Base-by-base conservation (phyloP, 2,113 vertebrate genomes). In the Trematomus loennbergii region DNA sequence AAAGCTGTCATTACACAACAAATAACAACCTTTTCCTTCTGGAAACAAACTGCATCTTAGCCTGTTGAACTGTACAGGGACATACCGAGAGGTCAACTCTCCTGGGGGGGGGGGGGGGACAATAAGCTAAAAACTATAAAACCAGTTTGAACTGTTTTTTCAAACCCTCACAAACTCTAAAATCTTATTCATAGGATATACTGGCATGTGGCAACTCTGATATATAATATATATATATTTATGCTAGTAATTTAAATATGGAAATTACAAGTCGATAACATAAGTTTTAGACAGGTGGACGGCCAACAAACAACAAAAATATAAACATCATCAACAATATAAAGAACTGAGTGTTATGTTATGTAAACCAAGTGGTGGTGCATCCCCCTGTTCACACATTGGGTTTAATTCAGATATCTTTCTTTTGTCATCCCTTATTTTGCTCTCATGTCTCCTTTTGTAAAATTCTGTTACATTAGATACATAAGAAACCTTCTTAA, bases 221-320 rank as follows among this genome's bases (percentile, higher is more conserved):
- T 87, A 87, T 83, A 87, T 83, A 89, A 89, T 87, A 88, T 89
- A 89, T 40, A 40, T 40, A 40, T 40, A 40, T 86, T 75, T 91
- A 77, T 88, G 78, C 77, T 88, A 87, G 53, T 36, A 62, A 82
- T 84, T 88, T 90, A 86, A 91, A 88, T 89, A 90, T 84, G 79
- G 68, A 84, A 72, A 77, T 85, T 75, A 89, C 59, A 86, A 15
- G 65, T 68, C 50, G 68, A 88, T 81, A 78, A 82, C 81, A 82
- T 40, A 95, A 87, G 79, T 92, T 95, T 95, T 93, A 93, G 75
- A 95, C 78, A 83, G 36, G 17, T 69, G 82, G 86, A 88, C 1
- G 12, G 45, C 81, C 79, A 78, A 89, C 67, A 58, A 81, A 45
- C 1, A 29, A 70, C 0, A 52, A 20, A 63, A 55, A 71, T 45